These are phyloP conservation scores for Eolophus roseicapilla DNA, from an alignment of 2,113 vertebrate genomes.

Conservation along the genomic window DNA sequence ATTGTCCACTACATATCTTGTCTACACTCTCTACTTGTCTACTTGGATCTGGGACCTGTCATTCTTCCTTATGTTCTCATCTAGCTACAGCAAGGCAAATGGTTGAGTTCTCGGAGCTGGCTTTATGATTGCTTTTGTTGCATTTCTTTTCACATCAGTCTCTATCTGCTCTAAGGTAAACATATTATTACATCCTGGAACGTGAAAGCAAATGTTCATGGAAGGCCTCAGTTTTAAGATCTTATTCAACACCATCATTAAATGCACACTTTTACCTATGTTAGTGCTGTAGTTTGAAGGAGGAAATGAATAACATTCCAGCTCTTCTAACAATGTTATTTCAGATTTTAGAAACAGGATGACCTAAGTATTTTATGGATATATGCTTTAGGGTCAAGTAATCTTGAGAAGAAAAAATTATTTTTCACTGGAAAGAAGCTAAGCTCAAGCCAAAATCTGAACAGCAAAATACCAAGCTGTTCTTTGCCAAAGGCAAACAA, in stretches of 20 bases:
- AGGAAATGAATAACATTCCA: background rate
- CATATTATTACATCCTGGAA: background rate
- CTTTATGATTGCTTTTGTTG: background rate
- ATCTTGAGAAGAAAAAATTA: background rate
- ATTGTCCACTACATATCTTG: background rate
- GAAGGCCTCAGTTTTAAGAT: background rate
- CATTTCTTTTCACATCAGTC: background rate
- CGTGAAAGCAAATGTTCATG: background rate
- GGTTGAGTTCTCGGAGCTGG: background rate
- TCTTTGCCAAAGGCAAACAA: background rate
- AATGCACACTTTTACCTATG: background rate
- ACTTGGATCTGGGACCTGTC: background rate
- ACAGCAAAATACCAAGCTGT: background rate
- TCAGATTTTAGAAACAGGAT: background rate
- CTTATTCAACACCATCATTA: background rate
- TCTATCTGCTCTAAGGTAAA: background rate
- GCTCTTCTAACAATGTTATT: background rate
- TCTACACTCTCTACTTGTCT: background rate
- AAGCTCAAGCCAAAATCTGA: background rate
- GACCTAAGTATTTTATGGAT: background rate
- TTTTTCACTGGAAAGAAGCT: background rate
- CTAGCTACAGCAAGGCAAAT: background rate
- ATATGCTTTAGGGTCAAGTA: background rate
- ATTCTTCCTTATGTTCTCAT: background rate
- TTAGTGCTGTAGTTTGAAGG: background rate